Conservation (phyloP, 1,140 invertebrate genomes). For the Pollicipes pollicipes region DNA sequence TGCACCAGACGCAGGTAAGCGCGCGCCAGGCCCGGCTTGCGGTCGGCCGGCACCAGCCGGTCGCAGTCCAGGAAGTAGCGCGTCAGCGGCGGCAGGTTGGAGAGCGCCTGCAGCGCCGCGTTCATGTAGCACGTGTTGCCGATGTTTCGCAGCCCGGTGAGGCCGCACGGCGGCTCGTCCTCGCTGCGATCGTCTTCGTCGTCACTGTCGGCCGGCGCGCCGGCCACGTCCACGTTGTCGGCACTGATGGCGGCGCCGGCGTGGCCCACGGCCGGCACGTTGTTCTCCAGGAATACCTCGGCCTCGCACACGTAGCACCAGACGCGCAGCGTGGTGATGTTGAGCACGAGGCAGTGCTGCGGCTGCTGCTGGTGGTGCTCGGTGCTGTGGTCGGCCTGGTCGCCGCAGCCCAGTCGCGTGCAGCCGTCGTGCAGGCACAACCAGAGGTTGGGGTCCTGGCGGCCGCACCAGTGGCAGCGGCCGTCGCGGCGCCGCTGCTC, state of each 20-base stretch:
- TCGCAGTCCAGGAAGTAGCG: constrained; percentile 77
- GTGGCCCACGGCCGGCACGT: not conserved
- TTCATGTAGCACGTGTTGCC: constrained; percentile 98
- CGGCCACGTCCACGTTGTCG: not conserved
- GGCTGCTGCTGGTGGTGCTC: constrained; percentile 49
- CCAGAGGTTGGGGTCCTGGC: constrained; percentile 56
- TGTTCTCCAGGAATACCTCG: constrained; percentile 41
- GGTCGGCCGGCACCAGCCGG: constrained; percentile 45
- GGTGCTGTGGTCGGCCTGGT: constrained; percentile 55
- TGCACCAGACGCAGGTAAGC: constrained; percentile 31
- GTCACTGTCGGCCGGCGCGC: not conserved
- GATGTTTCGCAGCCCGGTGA: constrained; percentile 73
- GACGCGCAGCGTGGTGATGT: constrained; percentile 55
- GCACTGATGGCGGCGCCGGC: not conserved
- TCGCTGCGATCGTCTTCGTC: constrained; percentile 13
- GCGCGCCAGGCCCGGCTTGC: constrained; percentile 43
- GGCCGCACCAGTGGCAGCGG: constrained; percentile 29
- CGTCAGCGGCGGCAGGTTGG: constrained; percentile 76
- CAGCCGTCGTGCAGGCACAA: constrained; percentile 60
- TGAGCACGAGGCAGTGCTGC: constrained; percentile 63
- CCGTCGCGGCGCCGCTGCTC: not conserved
- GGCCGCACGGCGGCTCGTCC: constrained; percentile 27
- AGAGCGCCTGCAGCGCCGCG: constrained; percentile 81
- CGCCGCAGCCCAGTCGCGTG: constrained; percentile 57
- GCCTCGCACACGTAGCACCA: constrained; percentile 70